Evolutionary conservation across 1,140 invertebrate genomes (phyloP), one percentile per base, ranked within the genome.

Genomic region (Caenorhabditis briggsae): DNA sequence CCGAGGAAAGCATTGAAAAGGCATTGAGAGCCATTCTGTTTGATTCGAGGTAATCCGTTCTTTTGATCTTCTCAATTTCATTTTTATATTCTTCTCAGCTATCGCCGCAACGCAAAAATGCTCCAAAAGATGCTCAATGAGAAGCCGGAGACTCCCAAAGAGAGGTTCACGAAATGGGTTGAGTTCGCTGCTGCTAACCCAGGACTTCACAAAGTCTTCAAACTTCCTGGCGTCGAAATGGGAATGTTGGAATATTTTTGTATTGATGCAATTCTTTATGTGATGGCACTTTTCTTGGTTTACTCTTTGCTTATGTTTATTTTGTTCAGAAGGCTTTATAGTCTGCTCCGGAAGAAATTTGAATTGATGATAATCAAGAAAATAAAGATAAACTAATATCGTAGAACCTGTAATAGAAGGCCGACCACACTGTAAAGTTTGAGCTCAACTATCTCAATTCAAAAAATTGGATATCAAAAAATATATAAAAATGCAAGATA

Each of bases 241-340:
- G 70, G 70, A 50, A 50, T 78, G n/a, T 23, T 78, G 11, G 46
- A 78, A 23, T 78, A 50, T 43, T 78, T 23, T 50, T 78, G 70
- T 50, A 23, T 78, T 9, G 70, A 78, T 53, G 46, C n/a, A 18
- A 46, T 74, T 8, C 2, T 74, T 74, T 46, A 11, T 48, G 23
- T 65, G 11, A 65, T 65, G 2, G 50, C 12, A 11, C 12, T 53
- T 53, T 11, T 53, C 50, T 8, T 53, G 50, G 50, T 11, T 14
- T 53, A 14, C 2, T 53, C 11, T 53, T 53, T 9, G 2, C 12
- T 53, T 53, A 2, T 53, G 94, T 94, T 90, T 33, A 33, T 33
- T 33, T 33, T 33, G 33, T 33, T 33, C 33, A 33, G 33, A 33
- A 33, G 33, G 33, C 33, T 33, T 33, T 33, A 33, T 33, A 33